phyloP scores from a whole-genome alignment of 2,113 vertebrate species.

The Entelurus aequoreus region DNA sequence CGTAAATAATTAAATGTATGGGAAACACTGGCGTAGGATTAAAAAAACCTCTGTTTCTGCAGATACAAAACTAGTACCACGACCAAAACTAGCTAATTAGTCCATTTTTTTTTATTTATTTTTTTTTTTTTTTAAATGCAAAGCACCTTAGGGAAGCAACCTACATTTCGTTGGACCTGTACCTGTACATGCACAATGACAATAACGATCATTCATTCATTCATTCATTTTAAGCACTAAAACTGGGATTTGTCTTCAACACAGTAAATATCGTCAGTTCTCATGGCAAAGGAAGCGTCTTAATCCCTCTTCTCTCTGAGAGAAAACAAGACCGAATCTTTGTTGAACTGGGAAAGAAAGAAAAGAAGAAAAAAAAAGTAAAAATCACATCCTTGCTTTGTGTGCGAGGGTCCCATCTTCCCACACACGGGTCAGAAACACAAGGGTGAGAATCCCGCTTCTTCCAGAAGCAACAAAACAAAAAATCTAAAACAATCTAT shows the following conservation, averaged over 20 bases:
- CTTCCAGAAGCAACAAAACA: constrained; percentile 36
- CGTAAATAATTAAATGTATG: too few relatives aligned
- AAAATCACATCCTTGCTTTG: constrained; percentile 39
- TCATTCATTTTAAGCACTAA: constrained; percentile 29
- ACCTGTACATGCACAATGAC: too few relatives aligned
- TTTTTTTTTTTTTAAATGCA: too few relatives aligned
- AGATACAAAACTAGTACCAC: too few relatives aligned
- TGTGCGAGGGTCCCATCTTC: constrained; percentile 45
- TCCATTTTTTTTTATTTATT: too few relatives aligned
- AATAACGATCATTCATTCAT: too few relatives aligned
- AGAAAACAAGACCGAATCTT: constrained; percentile 56
- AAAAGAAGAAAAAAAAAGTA: too few relatives aligned
- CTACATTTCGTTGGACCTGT: too few relatives aligned
- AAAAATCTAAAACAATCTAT: constrained; percentile 5
- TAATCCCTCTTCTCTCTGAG: constrained; percentile 38
- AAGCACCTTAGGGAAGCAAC: too few relatives aligned
- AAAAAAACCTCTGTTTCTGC: too few relatives aligned
- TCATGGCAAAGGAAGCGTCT: constrained; percentile 38
- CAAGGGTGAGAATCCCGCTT: constrained; percentile 39
- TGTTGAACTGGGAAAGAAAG: constrained; percentile 39
- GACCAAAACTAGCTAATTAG: too few relatives aligned
- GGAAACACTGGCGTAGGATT: too few relatives aligned
- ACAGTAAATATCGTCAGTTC: constrained; percentile 33
- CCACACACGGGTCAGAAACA: constrained; percentile 40
- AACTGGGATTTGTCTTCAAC: constrained; percentile 28